Evolutionary conservation across 64 coral and sea anemone genomes (phyloP), one percentile per base, ranked within the genome.

Genomic region (Montipora sp.): DNA sequence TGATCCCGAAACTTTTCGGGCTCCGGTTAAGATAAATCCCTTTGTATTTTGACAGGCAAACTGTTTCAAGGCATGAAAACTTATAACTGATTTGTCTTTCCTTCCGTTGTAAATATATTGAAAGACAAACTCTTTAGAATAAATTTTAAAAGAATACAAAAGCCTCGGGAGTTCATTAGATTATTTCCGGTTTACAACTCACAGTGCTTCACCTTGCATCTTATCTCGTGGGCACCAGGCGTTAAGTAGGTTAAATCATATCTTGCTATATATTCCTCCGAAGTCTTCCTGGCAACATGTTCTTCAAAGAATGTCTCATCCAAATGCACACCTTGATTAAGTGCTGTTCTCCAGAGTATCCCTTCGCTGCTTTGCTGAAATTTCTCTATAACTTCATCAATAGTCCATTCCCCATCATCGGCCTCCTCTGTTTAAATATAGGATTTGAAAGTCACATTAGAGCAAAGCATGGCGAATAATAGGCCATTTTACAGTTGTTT

Each of bases 191-290:
- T 36, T 36, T 36, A 36, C 1, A 36, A 36, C 27, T 36, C 27
- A 36, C 27, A 36, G 27, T 36, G 36, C 60, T 23, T 43, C 3
- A 84, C 81, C 81, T 68, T 84, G 8, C 24, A 84, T 15, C 15
- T 47, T 48, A 68, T 47, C 20, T 84, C 5, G 45, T n/a, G 7
- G 20, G 16, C 3, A 22, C 60, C 9, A 3, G 81, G 81, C 16
- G 60, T 47, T 46, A 68, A 16, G 12, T 10, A 84, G 12, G 27
- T 60, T 19, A 84, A 84, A 15, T 84, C 81, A 68, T 84, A 84
- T 84, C 81, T 84, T 48, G 81, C 27, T 1, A 9, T 13, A 21
- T 84, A 84, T 47, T 84, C 81, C 16, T n/a, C 60, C 6, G 59
- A 11, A 18, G 43, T 83, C 0, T 68, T 68, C 1, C 68, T 16